phyloP scores from a whole-genome alignment of 1,140 invertebrate genomes.

The Calosoma granatense region DNA sequence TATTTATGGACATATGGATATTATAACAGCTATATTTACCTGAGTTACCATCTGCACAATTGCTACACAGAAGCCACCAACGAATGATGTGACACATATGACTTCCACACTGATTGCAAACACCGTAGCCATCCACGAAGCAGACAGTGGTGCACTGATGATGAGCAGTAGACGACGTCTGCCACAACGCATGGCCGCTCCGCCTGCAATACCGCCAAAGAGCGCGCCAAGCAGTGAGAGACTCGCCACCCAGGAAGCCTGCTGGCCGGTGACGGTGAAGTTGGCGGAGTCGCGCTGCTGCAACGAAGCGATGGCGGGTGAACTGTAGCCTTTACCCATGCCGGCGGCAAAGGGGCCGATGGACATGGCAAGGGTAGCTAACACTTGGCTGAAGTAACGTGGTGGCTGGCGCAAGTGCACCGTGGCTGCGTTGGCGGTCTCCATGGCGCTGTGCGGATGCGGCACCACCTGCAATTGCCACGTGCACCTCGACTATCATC shows the following conservation, averaged over 20 bases:
- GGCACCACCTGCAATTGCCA: conserved; percentile 4
- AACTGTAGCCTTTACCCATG: conserved; percentile 73
- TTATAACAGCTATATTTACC: conserved; percentile 32
- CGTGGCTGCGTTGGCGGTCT: not conserved
- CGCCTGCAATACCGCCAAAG: conserved; percentile 64
- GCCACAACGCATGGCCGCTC: conserved; percentile 63
- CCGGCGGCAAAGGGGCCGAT: conserved; percentile 71
- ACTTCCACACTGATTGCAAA: conserved; percentile 63
- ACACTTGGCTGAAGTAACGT: conserved; percentile 44
- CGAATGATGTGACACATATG: conserved; percentile 66
- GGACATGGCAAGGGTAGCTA: conserved; percentile 68
- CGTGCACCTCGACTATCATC: not conserved
- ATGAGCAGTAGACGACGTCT: conserved; percentile 54
- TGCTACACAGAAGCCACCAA: conserved; percentile 68
- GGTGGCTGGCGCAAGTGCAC: not conserved
- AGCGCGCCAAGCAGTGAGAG: conserved; percentile 67
- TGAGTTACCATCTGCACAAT: conserved; percentile 70
- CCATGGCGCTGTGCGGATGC: not conserved
- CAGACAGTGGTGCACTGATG: conserved; percentile 59
- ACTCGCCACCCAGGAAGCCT: conserved; percentile 74
- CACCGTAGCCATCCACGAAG: conserved; percentile 65
- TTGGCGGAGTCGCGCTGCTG: conserved; percentile 49
- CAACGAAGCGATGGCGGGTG: conserved; percentile 71
- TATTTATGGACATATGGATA: not conserved
- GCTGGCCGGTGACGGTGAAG: conserved; percentile 58